Evolutionary conservation across 1,140 invertebrate genomes (phyloP), one percentile per base, ranked within the genome.

Genomic region (Panagrolaimus sp.): DNA sequence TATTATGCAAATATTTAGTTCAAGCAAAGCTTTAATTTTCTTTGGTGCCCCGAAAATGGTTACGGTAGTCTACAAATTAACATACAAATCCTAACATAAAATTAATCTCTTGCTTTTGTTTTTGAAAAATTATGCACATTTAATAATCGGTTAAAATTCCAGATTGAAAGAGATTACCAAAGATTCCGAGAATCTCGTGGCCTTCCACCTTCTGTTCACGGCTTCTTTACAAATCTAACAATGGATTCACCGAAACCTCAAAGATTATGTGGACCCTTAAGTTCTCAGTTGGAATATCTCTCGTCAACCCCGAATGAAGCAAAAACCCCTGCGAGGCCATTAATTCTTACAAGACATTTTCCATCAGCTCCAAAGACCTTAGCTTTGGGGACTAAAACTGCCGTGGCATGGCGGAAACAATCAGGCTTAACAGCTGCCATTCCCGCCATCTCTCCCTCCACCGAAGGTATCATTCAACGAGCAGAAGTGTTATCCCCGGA

Each of bases 91-190:
- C 32, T 38, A 38, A 38, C 32, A 26, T 58, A 26, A 28, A n/a
- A 15, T 14, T 52, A 52, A 52, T 52, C 48, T 52, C 0, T 26
- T 28, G 52, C 52, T 58, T 58, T 14, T 4, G 1, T 24, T 28
- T 58, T 21, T 58, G 1, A 26, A 26, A 10, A 12, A 0, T 24
- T 21, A 8, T 21, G 24, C 47, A n/a, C n/a, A n/a, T 38, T 38
- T 38, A 38, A 26, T 58, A 0, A 58, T 52, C 21, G 17, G 15
- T 58, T 21, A 12, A 26, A 8, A 58, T 67, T 43, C 17, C 28
- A 71, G 69, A 71, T 71, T 9, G 63, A 71, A 44, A 28, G 46
- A 44, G 26, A 43, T 45, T 71, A 71, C 43, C 43, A 64, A 10
- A 62, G 28, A 17, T 71, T 67, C 44, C 64, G 69, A 8, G 52